Conservation (phyloP, 2,888 invertebrate species). For the Sarcophaga carnaria region DNA sequence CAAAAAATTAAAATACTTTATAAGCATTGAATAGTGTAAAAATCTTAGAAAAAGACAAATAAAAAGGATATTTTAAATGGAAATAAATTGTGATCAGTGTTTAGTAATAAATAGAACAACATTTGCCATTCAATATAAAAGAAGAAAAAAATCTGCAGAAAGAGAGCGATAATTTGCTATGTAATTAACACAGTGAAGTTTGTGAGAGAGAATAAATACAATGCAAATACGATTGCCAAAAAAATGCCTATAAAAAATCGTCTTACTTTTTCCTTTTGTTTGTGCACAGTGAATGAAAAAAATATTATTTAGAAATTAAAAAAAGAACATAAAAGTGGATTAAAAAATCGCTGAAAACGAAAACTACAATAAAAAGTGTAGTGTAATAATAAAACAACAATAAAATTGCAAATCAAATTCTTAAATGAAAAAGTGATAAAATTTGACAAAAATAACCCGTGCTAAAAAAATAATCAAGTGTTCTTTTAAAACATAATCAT, state of each 20-base stretch:
- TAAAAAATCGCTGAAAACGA: no score
- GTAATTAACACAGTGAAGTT: constrained; percentile 65
- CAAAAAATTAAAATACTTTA: background rate
- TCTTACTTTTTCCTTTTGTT: constrained; percentile 41
- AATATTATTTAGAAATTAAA: background rate
- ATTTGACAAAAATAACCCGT: no score
- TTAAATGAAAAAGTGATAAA: no score
- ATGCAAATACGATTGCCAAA: constrained; percentile 58
- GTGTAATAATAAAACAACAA: no score
- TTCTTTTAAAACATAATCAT: no score
- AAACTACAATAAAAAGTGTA: no score
- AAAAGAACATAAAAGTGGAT: no score
- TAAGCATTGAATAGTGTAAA: background rate
- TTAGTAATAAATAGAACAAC: background rate
- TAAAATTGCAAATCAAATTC: no score
- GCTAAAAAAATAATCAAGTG: no score
- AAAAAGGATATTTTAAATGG: background rate
- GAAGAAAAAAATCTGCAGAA: constrained; percentile 16
- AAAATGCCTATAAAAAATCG: constrained; percentile 53
- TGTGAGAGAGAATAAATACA: constrained; percentile 59
- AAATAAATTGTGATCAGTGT: background rate
- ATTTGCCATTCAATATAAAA: background rate
- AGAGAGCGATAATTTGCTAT: constrained; percentile 64
- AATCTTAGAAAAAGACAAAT: background rate
- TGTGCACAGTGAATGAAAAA: constrained; percentile 30